Evolutionary conservation across 2,797 vertebrate species (phyloP).

Genomic region (Pogonophryne albipinna): DNA sequence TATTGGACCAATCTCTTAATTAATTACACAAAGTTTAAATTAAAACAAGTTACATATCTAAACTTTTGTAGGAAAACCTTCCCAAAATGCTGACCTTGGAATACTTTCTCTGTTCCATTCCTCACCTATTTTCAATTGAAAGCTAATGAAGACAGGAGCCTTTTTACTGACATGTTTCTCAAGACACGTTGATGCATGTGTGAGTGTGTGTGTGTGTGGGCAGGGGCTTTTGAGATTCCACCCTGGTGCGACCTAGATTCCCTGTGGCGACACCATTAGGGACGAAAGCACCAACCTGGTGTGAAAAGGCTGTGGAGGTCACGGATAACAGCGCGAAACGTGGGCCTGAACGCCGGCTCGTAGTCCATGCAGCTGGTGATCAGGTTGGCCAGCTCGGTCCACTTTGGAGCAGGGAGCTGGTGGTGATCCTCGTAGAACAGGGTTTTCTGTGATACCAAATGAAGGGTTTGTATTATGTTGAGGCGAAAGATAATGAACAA

Average conservation of each 20-base stretch:
- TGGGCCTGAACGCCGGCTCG: slow-evolving; percentile 92
- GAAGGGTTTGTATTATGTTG: neutral
- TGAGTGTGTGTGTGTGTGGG: neutral
- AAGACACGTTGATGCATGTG: slow-evolving; percentile 8
- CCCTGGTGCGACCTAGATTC: slow-evolving; percentile 89
- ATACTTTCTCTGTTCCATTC: neutral
- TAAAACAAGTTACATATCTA: neutral
- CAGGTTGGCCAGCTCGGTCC: slow-evolving; percentile 95
- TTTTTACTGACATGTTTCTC: slow-evolving; percentile 4
- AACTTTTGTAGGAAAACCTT: neutral
- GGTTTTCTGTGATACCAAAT: slow-evolving; percentile 84
- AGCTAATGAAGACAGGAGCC: neutral
- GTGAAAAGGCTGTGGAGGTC: slow-evolving; percentile 97
- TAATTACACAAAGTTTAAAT: neutral
- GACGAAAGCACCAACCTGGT: slow-evolving; percentile 85
- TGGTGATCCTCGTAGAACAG: slow-evolving; percentile 96
- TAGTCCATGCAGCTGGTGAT: slow-evolving; percentile 98
- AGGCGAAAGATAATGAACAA: too few species aligned
- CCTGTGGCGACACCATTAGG: slow-evolving; percentile 25
- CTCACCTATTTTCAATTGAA: neutral
- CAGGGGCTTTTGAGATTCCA: slow-evolving; percentile 82
- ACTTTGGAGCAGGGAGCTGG: slow-evolving; percentile 95
- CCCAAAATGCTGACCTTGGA: neutral
- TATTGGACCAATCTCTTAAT: neutral
- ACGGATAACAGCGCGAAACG: slow-evolving; percentile 94